Conservation (phyloP, 2,113 vertebrate genomes). For the Seriola aureovittata region DNA sequence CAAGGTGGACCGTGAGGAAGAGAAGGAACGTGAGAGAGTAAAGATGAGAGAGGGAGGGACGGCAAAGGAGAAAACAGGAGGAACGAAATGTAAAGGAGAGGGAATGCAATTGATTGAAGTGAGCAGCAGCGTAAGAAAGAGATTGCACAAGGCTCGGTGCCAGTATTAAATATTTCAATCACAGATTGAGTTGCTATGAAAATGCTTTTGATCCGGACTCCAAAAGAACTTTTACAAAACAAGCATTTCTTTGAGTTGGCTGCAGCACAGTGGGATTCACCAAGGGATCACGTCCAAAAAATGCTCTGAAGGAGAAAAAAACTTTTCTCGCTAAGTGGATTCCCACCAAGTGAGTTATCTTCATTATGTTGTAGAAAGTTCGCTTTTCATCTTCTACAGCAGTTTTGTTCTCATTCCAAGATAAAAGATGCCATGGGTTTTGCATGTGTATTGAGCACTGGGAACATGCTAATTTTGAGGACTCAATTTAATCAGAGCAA, state of each 20-base stretch:
- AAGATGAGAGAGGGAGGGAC: conserved; percentile 28
- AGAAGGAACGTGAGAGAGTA: conserved; percentile 20
- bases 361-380: conserved; percentile 59
- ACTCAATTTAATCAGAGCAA: conserved; percentile 21
- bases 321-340: conserved; percentile 39
- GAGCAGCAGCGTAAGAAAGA: conserved; percentile 16
- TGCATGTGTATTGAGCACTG: conserved; percentile 20
- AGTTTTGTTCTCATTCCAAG: conserved; percentile 34
- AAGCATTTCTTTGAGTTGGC: conserved; percentile 72
- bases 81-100: conserved; percentile 31
- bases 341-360: conserved; percentile 58
- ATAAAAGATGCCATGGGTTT: conserved; percentile 40
- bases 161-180: conserved; percentile 76
- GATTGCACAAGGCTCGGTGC: conserved; percentile 33
- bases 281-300: conserved; percentile 40
- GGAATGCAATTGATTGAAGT: conserved; percentile 23
- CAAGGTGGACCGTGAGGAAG: conserved; percentile 3
- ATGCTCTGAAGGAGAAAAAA: conserved; percentile 13
- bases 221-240: conserved; percentile 75
- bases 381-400: conserved; percentile 41
- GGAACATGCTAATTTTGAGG: conserved; percentile 33
- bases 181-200: conserved; percentile 65
- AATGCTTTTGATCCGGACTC: conserved; percentile 73
- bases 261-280: conserved; percentile 67
- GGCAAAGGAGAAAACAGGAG: conserved; percentile 12